Evolutionary conservation across 2,797 vertebrate genomes (phyloP).

Genomic region (Coilia nasus): DNA sequence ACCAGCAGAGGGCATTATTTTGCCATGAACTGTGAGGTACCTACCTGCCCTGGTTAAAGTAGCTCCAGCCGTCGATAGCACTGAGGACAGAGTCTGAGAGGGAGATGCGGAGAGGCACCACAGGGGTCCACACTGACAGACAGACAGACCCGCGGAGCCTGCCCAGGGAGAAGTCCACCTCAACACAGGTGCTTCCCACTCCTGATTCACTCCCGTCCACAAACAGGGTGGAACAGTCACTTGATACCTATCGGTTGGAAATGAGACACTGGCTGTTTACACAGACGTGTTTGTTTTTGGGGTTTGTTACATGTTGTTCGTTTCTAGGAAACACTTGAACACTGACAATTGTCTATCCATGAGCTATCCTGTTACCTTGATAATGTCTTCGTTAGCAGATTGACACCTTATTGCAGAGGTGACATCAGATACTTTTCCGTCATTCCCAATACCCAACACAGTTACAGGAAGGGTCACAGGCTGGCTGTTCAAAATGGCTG

Average conservation of each 20-base stretch:
- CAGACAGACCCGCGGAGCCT: slow-evolving; percentile 65
- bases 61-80: slow-evolving; percentile 70
- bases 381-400: slow-evolving; percentile 67
- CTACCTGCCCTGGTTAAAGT: slow-evolving; percentile 64
- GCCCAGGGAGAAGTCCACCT: slow-evolving; percentile 71
- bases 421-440: slow-evolving; percentile 70
- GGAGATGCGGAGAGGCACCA: slow-evolving; percentile 69
- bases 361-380: slow-evolving; percentile 63
- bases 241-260: slow-evolving; percentile 64
- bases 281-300: neutral
- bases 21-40: neutral
- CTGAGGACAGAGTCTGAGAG: slow-evolving; percentile 73
- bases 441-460: slow-evolving; percentile 63
- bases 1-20: slow-evolving; percentile 5
- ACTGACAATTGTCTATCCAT: neutral
- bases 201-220: slow-evolving; percentile 78
- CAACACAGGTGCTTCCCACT: slow-evolving; percentile 67
- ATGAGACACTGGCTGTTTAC: neutral
- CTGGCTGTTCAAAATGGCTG: slow-evolving; percentile 72
- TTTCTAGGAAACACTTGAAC: neutral
- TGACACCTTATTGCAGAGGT: slow-evolving; percentile 71
- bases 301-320: neutral
- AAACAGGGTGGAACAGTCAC: slow-evolving; percentile 70
- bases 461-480: slow-evolving; percentile 68
- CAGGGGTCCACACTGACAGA: slow-evolving; percentile 73